A percentile compares a stretch with the other conserved stretches of the same genome.
These are phyloP conservation scores for Pandion haliaetus DNA, from an alignment of 2,113 vertebrate species.

Conservation along the genomic window DNA sequence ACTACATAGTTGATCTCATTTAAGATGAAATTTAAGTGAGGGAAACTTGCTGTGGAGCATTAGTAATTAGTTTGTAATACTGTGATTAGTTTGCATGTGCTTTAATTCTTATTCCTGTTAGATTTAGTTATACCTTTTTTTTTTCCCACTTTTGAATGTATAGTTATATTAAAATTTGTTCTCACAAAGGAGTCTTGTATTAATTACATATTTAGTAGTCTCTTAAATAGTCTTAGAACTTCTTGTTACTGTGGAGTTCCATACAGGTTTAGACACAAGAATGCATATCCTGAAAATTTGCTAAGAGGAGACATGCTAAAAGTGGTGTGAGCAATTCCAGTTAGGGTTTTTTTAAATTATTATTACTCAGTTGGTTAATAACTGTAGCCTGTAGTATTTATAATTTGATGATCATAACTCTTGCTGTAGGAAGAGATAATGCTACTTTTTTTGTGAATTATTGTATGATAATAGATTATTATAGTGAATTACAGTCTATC, in stretches of 20 bases:
- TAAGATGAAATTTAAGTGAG: neutral
- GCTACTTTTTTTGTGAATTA: neutral
- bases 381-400: neutral
- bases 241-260: neutral
- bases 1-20: neutral
- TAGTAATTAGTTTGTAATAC: neutral
- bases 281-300: neutral
- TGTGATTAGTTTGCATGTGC: neutral
- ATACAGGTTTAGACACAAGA: neutral
- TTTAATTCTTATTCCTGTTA: neutral
- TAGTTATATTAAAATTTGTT: neutral
- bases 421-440: neutral
- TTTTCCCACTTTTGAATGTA: neutral
- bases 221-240: neutral
- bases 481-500: neutral
- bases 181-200: neutral
- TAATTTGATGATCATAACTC: neutral
- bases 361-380: neutral
- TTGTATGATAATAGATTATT: neutral
- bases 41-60: neutral
- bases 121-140: neutral
- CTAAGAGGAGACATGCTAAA: neutral
- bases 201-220: neutral
- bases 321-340: neutral
- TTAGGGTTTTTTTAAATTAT: fast-evolving